Percentiles rank a stretch among this genome's conserved stretches.
Evolutionary conservation across 2,888 invertebrate genomes (phyloP).

Genomic region (Brenthis daphne): DNA sequence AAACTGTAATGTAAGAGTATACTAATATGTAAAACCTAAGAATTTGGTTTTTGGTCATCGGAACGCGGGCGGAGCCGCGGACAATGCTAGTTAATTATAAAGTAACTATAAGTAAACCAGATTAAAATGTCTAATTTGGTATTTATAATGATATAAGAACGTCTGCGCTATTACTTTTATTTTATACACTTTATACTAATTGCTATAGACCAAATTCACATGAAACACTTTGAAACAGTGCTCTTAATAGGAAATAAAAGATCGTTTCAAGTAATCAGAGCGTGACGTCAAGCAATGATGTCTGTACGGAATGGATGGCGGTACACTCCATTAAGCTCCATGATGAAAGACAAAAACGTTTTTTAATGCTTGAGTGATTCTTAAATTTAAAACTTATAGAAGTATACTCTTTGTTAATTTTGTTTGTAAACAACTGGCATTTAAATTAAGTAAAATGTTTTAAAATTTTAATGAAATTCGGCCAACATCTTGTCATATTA

Average conservation of each 20-base stretch:
- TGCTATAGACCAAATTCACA: slow-evolving; percentile 2
- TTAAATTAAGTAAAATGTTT: not conserved
- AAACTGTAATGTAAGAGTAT: too few species aligned
- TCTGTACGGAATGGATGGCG: slow-evolving; percentile 50
- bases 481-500: too few species aligned
- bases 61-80: too few species aligned
- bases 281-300: slow-evolving; percentile 54
- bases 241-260: slow-evolving; percentile 34
- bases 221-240: slow-evolving; percentile 22
- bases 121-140: too few species aligned
- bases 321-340: slow-evolving; percentile 62
- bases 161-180: not conserved
- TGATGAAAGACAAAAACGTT: slow-evolving; percentile 56
- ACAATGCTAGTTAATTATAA: too few species aligned
- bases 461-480: not conserved
- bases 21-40: too few species aligned
- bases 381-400: slow-evolving; percentile 32
- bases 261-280: slow-evolving; percentile 56
- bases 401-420: slow-evolving; percentile 23
- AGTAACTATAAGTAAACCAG: too few species aligned
- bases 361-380: slow-evolving; percentile 44
- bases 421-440: slow-evolving; percentile 20
- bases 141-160: too few species aligned
- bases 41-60: too few species aligned
- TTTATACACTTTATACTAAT: not conserved